Conservation (phyloP, 2,113 vertebrate species). For the Neoarius graeffei region DNA sequence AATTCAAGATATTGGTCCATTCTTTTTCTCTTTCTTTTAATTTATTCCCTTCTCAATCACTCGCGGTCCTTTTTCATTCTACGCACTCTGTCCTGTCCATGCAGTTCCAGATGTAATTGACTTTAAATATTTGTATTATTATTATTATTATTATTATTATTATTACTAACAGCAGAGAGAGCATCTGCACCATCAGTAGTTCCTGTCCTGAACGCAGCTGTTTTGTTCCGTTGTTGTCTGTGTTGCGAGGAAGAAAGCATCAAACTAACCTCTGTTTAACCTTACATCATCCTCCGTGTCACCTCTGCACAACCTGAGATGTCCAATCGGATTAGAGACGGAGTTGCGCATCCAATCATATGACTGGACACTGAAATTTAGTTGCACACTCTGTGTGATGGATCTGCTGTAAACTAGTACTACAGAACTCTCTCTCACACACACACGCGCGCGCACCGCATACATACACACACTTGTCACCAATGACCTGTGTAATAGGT, state of each 20-base stretch:
- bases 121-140: slow-evolving; percentile 3
- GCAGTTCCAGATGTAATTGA: slow-evolving; percentile 41
- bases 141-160: neutral
- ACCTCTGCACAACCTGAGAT: slow-evolving; percentile 64
- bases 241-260: neutral
- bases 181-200: slow-evolving; percentile 32
- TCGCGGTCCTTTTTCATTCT: neutral
- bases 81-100: neutral
- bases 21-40: neutral
- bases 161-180: slow-evolving; percentile 1
- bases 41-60: neutral
- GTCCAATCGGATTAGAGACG: slow-evolving; percentile 64
- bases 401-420: neutral
- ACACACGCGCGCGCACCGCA: neutral
- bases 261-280: slow-evolving; percentile 48
- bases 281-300: slow-evolving; percentile 55
- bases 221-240: neutral
- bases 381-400: neutral
- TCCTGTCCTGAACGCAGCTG: neutral
- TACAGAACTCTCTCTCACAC: neutral
- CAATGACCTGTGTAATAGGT: slow-evolving; percentile 37
- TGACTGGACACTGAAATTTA: neutral
- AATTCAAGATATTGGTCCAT: neutral
- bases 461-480: neutral
- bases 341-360: neutral